Percentiles rank a stretch among this genome's conserved stretches.
These are phyloP conservation scores for Porites cylindrica DNA, from an alignment of 92 coral and sea anemone genomes.

Conservation along the genomic window DNA sequence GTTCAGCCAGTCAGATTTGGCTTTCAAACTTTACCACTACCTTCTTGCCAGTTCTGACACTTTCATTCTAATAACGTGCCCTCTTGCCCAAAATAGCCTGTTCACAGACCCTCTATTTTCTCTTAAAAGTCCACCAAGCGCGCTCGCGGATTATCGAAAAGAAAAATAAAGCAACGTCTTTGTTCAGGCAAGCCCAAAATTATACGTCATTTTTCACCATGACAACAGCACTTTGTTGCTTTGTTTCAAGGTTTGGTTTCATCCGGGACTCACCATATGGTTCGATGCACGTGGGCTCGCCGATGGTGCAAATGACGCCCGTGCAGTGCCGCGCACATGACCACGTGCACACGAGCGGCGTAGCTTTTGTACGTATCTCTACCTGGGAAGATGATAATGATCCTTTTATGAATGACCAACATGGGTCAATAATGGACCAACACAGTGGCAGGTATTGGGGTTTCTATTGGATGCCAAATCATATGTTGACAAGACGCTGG, in stretches of 20 bases:
- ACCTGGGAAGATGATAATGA: slow-evolving; percentile 55
- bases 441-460: slow-evolving; percentile 55
- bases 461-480: slow-evolving; percentile 82
- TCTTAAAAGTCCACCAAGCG: too few relatives aligned
- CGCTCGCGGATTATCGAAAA: too few relatives aligned
- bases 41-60: too few relatives aligned
- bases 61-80: too few relatives aligned
- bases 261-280: slow-evolving; percentile 91
- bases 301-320: slow-evolving; percentile 57
- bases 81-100: too few relatives aligned
- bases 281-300: slow-evolving; percentile 47
- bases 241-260: slow-evolving; percentile 82
- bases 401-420: slow-evolving; percentile 1
- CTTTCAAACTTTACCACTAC: too few relatives aligned
- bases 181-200: too few relatives aligned
- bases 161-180: too few relatives aligned
- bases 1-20: too few relatives aligned
- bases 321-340: slow-evolving; percentile 82
- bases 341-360: slow-evolving; percentile 91
- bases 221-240: background rate
- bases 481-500: slow-evolving; percentile 94
- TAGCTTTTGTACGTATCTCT: slow-evolving; percentile 83
- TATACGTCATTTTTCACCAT: background rate
- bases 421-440: slow-evolving; percentile 15
- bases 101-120: too few relatives aligned